These are phyloP conservation scores for Volucella bombylans DNA, from an alignment of 2,888 invertebrate genomes.

Conservation along the genomic window DNA sequence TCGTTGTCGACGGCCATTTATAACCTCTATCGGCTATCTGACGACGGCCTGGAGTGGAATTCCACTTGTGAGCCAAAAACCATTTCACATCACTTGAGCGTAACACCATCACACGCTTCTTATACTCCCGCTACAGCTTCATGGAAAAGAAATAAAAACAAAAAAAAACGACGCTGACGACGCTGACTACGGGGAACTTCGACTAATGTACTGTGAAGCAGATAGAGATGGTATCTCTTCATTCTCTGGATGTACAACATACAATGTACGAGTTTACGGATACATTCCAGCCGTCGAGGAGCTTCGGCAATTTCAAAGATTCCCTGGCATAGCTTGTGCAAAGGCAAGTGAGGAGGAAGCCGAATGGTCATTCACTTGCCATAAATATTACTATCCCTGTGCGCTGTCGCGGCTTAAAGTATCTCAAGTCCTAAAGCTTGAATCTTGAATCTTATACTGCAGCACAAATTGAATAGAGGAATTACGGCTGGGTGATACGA, in stretches of 20 bases:
- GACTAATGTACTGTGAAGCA: conserved; percentile 62
- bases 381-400: conserved; percentile 57
- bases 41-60: conserved; percentile 34
- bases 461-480: conserved; percentile 31
- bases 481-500: not conserved
- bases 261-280: conserved; percentile 38
- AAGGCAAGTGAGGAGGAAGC: not conserved
- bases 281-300: not conserved
- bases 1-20: conserved; percentile 50
- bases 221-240: conserved; percentile 55
- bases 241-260: conserved; percentile 35
- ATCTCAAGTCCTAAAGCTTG: too few species aligned
- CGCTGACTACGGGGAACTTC: not conserved
- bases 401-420: conserved; percentile 14
- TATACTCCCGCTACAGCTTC: not conserved
- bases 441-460: conserved; percentile 22
- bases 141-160: not conserved
- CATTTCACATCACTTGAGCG: conserved; percentile 55
- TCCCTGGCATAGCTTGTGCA: conserved; percentile 3
- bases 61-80: conserved; percentile 53
- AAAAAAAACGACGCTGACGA: too few species aligned
- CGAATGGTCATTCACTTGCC: conserved; percentile 62
- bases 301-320: conserved; percentile 39
- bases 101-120: conserved; percentile 3
- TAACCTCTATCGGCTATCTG: not conserved